Evolutionary conservation across 2,113 vertebrate species (phyloP), one percentile per base, ranked within the genome.

Genomic region (Lucifuga dentata): DNA sequence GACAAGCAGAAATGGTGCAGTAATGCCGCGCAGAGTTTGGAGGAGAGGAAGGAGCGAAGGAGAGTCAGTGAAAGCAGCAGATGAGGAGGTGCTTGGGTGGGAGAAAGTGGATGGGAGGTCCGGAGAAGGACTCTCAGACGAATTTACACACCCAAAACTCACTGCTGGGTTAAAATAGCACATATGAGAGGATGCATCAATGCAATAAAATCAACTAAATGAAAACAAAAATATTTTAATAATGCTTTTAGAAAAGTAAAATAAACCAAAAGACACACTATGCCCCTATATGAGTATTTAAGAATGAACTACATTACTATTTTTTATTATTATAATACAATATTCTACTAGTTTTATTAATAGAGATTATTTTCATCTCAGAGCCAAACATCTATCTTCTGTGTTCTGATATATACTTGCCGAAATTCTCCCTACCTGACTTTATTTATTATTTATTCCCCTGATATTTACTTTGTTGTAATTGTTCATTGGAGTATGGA

Each of bases 101-200:
- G 26, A 29, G 26, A 29, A 29, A 29, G 7, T 7, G 26, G 15
- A 32, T 3, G 46, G 50, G 72, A 56, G 33, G 49, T 66, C 50
- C 46, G 21, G 35, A 40, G 77, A 49, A 38, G 62, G 36, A 43
- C 76, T 71, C 56, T 75, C 75, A 89, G 86, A 60, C 90, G 88
- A 76, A 80, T 63, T 85, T 76, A n/a, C n/a, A n/a, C n/a, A n/a
- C n/a, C n/a, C 88, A 84, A 89, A 86, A 89, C 77, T 90, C 88
- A 86, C 67, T 79, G 52, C 59, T 43, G 49, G 61, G 33, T 7
- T 41, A 50, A 40, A 68, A 45, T 75, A 52, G 65, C 61, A 44
- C 29, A 32, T 72, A 50, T 57, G 35, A 79, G 75, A 41, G 68
- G 2, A 45, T 36, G 39, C 29, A 11, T 48, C 35, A 36, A 5